Conservation (phyloP, 2,888 invertebrate species). For the Heteromyza rotundicornis region DNA sequence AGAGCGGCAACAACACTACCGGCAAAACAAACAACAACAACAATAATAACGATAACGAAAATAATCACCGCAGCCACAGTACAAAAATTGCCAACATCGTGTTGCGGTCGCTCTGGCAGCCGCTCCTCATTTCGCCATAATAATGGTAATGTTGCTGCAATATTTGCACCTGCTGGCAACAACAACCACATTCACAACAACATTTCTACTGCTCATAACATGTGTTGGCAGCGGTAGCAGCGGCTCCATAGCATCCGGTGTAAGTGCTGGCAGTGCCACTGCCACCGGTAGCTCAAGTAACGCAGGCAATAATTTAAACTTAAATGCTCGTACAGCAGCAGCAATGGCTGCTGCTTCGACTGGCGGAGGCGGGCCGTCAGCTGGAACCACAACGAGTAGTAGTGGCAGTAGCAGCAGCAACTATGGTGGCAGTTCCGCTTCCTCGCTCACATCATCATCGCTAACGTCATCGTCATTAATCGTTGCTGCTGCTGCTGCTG, state of each 20-base stretch:
- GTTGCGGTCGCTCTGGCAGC: slow-evolving; percentile 38
- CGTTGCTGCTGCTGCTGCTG: slow-evolving; percentile 22
- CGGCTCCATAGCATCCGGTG: slow-evolving; percentile 14
- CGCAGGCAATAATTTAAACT: neutral
- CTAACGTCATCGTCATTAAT: too few species aligned
- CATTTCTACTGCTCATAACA: slow-evolving; percentile 38
- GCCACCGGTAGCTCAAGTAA: neutral
- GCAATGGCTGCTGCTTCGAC: neutral
- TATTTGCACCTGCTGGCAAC: slow-evolving; percentile 49
- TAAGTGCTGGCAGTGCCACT: neutral
- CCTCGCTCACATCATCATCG: neutral
- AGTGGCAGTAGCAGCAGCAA: slow-evolving; percentile 33
- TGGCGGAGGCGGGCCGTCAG: neutral
- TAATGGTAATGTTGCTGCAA: slow-evolving; percentile 62
- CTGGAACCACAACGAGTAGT: slow-evolving; percentile 36
- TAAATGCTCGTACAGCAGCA: neutral
- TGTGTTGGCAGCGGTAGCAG: slow-evolving; percentile 44
- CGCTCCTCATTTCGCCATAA: slow-evolving; percentile 44
- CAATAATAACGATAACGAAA: slow-evolving; percentile 15
- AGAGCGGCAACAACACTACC: slow-evolving; percentile 3
- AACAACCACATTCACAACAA: slow-evolving; percentile 30
- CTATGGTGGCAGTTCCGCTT: slow-evolving; percentile 33
- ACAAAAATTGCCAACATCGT: slow-evolving; percentile 15
- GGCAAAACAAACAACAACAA: slow-evolving; percentile 13
- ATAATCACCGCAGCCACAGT: slow-evolving; percentile 13